A percentile compares a stretch with the other conserved stretches of the same genome.
Conservation (phyloP, 2,113 vertebrate genomes). For the Sclerurus mexicanus region DNA sequence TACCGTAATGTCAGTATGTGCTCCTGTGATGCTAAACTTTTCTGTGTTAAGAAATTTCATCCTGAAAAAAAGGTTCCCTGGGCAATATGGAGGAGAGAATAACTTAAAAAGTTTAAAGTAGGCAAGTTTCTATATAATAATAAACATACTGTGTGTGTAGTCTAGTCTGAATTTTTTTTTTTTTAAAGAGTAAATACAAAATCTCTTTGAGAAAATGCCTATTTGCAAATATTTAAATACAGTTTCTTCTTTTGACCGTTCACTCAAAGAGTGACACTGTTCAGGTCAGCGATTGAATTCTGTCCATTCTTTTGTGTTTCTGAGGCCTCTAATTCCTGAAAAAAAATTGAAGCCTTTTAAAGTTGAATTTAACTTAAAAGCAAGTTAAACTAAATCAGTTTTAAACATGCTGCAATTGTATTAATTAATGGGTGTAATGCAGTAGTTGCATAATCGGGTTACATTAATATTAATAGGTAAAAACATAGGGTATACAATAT, state of each 20-base stretch:
- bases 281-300: background rate
- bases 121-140: background rate
- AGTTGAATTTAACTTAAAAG: background rate
- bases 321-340: background rate
- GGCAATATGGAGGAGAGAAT: background rate
- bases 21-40: background rate
- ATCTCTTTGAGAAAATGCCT: background rate
- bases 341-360: background rate
- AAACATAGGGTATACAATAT: background rate
- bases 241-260: background rate
- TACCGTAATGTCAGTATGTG: rapidly evolving
- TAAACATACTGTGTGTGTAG: background rate
- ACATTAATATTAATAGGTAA: background rate
- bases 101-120: background rate
- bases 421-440: background rate
- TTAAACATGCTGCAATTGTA: background rate
- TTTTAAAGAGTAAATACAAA: background rate
- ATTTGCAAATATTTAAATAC: background rate
- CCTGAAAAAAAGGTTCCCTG: background rate
- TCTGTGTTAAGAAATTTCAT: background rate
- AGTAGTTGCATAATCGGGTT: background rate
- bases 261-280: background rate
- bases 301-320: background rate
- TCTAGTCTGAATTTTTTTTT: background rate
- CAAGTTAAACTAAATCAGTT: background rate